These are phyloP conservation scores for Serinus canaria DNA, from an alignment of 2,113 vertebrate species.

Conservation along the genomic window DNA sequence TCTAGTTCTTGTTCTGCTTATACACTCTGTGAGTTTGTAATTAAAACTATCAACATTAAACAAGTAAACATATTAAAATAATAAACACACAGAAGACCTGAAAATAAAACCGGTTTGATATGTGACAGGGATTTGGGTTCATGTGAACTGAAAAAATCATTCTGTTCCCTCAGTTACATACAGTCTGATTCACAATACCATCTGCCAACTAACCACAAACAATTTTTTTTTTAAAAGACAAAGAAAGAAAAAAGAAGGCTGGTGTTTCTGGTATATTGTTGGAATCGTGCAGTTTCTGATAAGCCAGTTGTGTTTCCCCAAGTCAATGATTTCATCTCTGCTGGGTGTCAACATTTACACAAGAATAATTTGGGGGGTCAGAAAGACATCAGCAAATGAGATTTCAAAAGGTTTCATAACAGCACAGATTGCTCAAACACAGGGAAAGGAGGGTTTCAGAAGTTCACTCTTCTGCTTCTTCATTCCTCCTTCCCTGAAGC, in stretches of 20 bases:
- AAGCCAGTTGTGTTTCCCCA: conserved; percentile 16
- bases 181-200: background rate
- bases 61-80: background rate
- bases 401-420: conserved; percentile 64
- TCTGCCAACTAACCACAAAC: conserved; percentile 3
- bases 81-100: background rate
- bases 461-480: conserved; percentile 65
- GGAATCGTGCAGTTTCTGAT: conserved; percentile 19
- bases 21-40: background rate
- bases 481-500: conserved; percentile 56
- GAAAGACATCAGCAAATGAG: conserved; percentile 52
- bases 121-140: background rate
- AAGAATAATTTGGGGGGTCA: conserved; percentile 64
- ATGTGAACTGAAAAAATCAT: background rate
- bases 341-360: conserved; percentile 63
- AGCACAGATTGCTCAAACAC: conserved; percentile 55
- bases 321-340: conserved; percentile 51
- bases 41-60: background rate
- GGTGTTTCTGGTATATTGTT: background rate
- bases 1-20: background rate
- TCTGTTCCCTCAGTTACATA: background rate
- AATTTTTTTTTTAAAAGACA: background rate
- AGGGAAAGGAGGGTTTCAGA: conserved; percentile 55
- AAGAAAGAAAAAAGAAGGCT: background rate
- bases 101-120: background rate